These are phyloP conservation scores for Lutjanus erythropterus DNA, from an alignment of 2,113 vertebrate species.

Conservation along the genomic window DNA sequence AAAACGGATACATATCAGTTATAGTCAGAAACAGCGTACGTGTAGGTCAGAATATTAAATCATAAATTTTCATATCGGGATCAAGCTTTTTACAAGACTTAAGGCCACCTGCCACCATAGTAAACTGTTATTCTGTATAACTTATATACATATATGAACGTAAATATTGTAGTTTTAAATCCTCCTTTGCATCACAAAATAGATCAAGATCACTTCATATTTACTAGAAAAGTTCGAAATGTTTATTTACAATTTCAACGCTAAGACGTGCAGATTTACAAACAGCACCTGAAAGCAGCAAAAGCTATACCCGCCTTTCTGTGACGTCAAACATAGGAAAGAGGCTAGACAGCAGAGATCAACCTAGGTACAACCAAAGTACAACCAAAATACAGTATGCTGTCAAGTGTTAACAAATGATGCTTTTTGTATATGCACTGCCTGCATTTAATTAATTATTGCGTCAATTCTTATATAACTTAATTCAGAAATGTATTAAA, in stretches of 20 bases:
- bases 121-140: not conserved
- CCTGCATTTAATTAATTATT: not conserved
- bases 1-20: too few species aligned
- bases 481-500: not conserved
- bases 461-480: not conserved
- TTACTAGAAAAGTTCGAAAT: not conserved
- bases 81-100: too few species aligned
- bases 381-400: not conserved
- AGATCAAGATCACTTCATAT: not conserved
- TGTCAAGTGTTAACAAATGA: conserved; percentile 1
- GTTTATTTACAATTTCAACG: not conserved
- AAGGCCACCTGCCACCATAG: too few species aligned
- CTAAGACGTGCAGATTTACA: not conserved
- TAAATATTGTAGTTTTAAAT: not conserved
- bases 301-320: not conserved
- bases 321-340: conserved; percentile 32
- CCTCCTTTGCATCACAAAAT: not conserved
- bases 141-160: not conserved
- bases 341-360: not conserved
- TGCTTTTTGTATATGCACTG: not conserved
- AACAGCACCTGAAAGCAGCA: conserved; percentile 52
- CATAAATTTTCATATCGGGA: too few species aligned
- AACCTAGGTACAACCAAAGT: not conserved
- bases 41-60: too few species aligned
- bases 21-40: too few species aligned